These are phyloP conservation scores for Vultur gryphus DNA, from an alignment of 2,797 vertebrate species.

Conservation along the genomic window DNA sequence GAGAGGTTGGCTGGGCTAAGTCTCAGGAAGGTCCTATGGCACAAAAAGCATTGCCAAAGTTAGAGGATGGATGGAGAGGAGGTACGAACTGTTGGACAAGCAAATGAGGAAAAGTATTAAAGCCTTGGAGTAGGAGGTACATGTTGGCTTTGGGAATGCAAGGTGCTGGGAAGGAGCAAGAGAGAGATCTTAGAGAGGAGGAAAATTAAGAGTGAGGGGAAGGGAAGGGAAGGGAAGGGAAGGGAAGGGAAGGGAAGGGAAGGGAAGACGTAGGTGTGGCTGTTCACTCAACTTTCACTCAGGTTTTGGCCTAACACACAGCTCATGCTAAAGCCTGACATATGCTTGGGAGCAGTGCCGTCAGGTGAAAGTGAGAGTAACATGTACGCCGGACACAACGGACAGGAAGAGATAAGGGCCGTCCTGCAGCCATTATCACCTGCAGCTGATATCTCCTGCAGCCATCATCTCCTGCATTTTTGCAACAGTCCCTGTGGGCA, in stretches of 20 bases:
- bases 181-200: neutral
- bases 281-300: neutral
- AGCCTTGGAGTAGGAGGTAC: neutral
- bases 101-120: neutral
- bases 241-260: neutral
- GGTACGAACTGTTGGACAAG: neutral
- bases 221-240: neutral
- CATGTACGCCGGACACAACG: neutral
- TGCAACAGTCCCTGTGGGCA: neutral
- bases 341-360: neutral
- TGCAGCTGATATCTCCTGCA: neutral
- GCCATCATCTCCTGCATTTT: neutral
- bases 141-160: neutral
- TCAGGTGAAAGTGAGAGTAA: neutral
- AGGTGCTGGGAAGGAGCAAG: neutral
- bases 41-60: neutral
- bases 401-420: neutral
- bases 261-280: neutral
- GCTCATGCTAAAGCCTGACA: neutral
- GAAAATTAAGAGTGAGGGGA: neutral
- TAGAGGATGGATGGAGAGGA: neutral
- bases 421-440: neutral
- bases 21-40: neutral
- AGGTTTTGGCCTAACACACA: neutral
- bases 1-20: neutral